Evolutionary conservation across 1,140 invertebrate species (phyloP), one percentile per base, ranked within the genome.

Genomic region (Solenopsis fugax): DNA sequence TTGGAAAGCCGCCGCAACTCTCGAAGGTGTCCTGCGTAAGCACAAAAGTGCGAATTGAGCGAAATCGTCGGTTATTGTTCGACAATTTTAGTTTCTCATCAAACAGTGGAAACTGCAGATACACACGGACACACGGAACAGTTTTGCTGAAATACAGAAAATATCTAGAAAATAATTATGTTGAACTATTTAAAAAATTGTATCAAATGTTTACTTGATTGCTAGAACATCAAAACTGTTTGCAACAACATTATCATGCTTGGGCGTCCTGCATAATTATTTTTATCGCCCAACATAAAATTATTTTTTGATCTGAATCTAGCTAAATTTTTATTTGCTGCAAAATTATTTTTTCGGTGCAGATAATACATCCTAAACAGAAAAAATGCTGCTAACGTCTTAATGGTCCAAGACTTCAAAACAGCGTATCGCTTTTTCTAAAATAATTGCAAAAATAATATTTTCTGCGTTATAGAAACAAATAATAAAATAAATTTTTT

Each of bases 1-100:
- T 41, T 48, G 41, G 41, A 62, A 75, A 62, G 73, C 58, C 54
- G 54, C 5, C 65, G 7, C 18, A 34, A 48, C 41, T 73, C 52
- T 6, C 24, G 41, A 58, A 48, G 37, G 37, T 48, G 75, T 2
- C 1, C 34, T 37, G 21, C 12, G 58, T 56, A 13, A 41, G 10
- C 16, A 13, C 52, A 12, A 48, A 45, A 50, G 67, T 29, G 48
- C 7, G 4, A n/a, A 82, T 72, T 41, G 69, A 73, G 18, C 45
- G 2, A 54, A 62, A 73, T 84, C 4, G 24, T 48, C 41, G 54
- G 24, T 50, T 75, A 75, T 84, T 50, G 24, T 18, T 4, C 13
- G 69, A 60, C n/a, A 48, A 62, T 73, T 82, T 58, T 21, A 58
- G 21, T 56, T 60, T 9, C 6, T 50, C 18, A 41, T 45, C 3